Base-by-base conservation (phyloP, 2,113 vertebrate genomes). In the Peucedramus taeniatus region DNA sequence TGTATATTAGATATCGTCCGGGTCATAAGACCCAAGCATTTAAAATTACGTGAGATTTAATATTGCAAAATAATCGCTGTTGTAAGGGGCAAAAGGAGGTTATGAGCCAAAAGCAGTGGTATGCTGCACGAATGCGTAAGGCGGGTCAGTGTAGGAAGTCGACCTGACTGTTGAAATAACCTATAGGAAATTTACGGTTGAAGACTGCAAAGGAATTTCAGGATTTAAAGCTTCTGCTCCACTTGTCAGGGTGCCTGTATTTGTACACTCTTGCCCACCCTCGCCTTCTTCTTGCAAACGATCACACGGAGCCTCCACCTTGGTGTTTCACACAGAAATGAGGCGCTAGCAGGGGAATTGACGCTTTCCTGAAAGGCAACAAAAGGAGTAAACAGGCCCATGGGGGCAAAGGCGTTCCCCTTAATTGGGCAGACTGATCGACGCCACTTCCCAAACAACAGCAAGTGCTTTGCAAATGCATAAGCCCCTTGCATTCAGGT, bases 181-280 rank as follows among this genome's bases (percentile, higher is more conserved):
- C 94, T 92, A 93, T 97, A 95, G 95, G 94, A 95, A 97, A 97
- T 98, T 98, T 98, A 97, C 93, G 96, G 97, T 98, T 98, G 97
- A 96, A 97, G 97, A 96, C 97, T 96, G 95, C 96, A 97, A 97
- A 98, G 97, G 97, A 97, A 98, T 98, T 94, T 96, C 96, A 96
- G 97, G 95, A 85, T 95, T 96, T 96, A 83, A 84, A 97, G 93
- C 95, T 97, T 97, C 97, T 97, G 96, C 96, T 96, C 95, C 90
- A 93, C 77, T 97, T 96, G 79, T 70, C 94, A 70, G 94, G 93
- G 89, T 84, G 81, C 86, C 92, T 83, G 70, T 28, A 69, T 75
- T 95, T 87, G 86, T 87, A 76, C 31, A 39, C 51, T 60, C 56
- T 77, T 89, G 87, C 77, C 63, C 94, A 88, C 87, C 81, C 88